Evolutionary conservation across 2,888 invertebrate genomes (phyloP), one percentile per base, ranked within the genome.

Genomic region (Malachius bipustulatus): DNA sequence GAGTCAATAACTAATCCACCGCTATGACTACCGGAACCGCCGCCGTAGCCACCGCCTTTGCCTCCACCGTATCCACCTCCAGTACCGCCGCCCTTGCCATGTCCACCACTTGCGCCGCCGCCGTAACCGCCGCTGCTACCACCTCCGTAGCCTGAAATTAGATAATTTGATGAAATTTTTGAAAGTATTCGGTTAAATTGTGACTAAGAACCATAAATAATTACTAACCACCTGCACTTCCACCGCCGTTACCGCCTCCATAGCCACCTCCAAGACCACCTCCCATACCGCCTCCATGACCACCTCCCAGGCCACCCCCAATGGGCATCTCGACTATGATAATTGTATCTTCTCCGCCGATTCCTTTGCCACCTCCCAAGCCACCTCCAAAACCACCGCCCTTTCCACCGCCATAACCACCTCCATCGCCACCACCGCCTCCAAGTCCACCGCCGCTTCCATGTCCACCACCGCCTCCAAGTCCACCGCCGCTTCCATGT

Each of bases 351-450:
- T n/a, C n/a, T n/a, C n/a, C n/a, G n/a, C n/a, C n/a, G n/a, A n/a
- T n/a, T n/a, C n/a, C 10, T 19, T 19, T 19, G 28, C 28, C 33
- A 4, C 29, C 33, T 30, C 33, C 33, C n/a, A 14, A 11, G 36
- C 38, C 32, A 37, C 37, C 19, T 37, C 37, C 30, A 30, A 32
- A 30, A 46, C 37, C 16, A 37, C 4, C 55, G 51, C 3, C 31
- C 6, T 14, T 11, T 4, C 31, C 31, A 8, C 15, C 31, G 11
- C 31, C 31, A 28, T 12, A 8, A 6, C 15, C 31, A 4, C 31
- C 31, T 31, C 15, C 31, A 6, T 6, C 4, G 6, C 15, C 31
- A 14, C 31, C 31, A 6, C 15, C 31, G 11, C 31, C 31, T 31
- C 31, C 31, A 8, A 8, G 6, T 14, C 31, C 15, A 4, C 15